A percentile compares a stretch with the other conserved stretches of the same genome.
These are phyloP conservation scores for Chlorops oryzae DNA, from an alignment of 1,140 invertebrate genomes.

Conservation along the genomic window DNA sequence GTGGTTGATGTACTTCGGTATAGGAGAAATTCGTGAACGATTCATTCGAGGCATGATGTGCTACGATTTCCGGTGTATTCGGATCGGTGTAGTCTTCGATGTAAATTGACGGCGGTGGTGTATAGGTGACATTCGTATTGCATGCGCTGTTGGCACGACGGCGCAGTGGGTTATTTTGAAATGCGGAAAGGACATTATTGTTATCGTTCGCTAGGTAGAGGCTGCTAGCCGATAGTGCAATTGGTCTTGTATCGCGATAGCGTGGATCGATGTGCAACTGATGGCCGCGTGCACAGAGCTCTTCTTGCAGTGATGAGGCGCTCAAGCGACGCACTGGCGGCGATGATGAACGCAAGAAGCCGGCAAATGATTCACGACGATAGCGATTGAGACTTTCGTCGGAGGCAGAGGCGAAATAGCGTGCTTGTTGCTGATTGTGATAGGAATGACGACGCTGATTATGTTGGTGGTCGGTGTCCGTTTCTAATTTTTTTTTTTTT, in stretches of 20 bases:
- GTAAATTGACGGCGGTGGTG: conserved; percentile 43
- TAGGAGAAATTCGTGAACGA: conserved; percentile 37
- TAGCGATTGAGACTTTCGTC: conserved; percentile 43
- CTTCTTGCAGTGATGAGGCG: conserved; percentile 43
- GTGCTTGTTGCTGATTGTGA: conserved; percentile 31
- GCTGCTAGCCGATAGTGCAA: conserved; percentile 40
- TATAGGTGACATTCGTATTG: conserved; percentile 21
- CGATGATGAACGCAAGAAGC: conserved; percentile 29
- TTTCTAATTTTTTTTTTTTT: conserved; percentile 7
- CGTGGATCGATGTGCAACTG: conserved; percentile 44
- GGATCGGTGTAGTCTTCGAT: conserved; percentile 46
- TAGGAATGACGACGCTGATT: conserved; percentile 35
- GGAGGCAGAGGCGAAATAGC: conserved; percentile 33
- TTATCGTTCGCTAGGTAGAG: conserved; percentile 34
- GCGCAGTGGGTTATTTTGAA: conserved; percentile 29
- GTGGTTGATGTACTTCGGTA: conserved; percentile 40
- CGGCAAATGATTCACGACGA: conserved; percentile 40
- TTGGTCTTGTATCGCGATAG: conserved; percentile 41
- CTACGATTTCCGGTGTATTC: conserved; percentile 16
- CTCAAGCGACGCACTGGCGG: conserved; percentile 37
- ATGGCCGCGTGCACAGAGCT: conserved; percentile 37
- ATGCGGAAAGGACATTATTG: conserved; percentile 7
- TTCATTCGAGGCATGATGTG: conserved; percentile 29
- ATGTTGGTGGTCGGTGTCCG: conserved; percentile 15
- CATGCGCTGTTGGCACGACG: conserved; percentile 14